Evolutionary conservation across 2,888 invertebrate species (phyloP).

Genomic region (Amphipoea lucens): DNA sequence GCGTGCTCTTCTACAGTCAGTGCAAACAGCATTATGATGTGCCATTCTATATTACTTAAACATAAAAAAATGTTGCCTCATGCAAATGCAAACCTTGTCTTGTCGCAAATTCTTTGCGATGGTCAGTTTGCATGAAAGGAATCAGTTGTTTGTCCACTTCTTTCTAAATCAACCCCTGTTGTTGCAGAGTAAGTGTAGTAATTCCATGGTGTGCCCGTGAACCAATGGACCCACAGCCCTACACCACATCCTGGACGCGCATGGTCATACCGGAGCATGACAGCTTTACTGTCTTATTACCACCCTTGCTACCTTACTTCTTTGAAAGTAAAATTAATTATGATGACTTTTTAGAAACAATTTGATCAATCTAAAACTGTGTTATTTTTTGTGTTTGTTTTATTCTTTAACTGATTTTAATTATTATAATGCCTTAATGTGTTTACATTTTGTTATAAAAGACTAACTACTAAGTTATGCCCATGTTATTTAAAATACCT

Average conservation of each 20-base stretch:
- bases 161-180: background rate
- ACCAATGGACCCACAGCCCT: slow-evolving; percentile 18
- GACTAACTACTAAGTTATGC: background rate
- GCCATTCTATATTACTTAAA: background rate
- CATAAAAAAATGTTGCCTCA: background rate
- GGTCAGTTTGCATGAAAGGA: background rate
- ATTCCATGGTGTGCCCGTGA: slow-evolving; percentile 57
- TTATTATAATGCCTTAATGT: background rate
- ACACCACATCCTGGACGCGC: slow-evolving; percentile 52
- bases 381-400: background rate
- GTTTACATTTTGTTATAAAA: no score
- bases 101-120: background rate
- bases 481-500: background rate
- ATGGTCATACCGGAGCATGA: slow-evolving; percentile 61
- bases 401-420: background rate
- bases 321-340: slow-evolving; percentile 61
- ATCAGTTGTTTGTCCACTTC: background rate
- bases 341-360: slow-evolving; percentile 52
- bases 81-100: background rate
- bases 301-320: slow-evolving; percentile 66
- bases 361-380: slow-evolving; percentile 23
- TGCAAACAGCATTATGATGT: background rate
- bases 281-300: slow-evolving; percentile 58
- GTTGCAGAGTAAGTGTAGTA: slow-evolving; percentile 64
- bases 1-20: background rate